Conservation (phyloP, 2,888 invertebrate genomes). For the Phlogophora meticulosa region DNA sequence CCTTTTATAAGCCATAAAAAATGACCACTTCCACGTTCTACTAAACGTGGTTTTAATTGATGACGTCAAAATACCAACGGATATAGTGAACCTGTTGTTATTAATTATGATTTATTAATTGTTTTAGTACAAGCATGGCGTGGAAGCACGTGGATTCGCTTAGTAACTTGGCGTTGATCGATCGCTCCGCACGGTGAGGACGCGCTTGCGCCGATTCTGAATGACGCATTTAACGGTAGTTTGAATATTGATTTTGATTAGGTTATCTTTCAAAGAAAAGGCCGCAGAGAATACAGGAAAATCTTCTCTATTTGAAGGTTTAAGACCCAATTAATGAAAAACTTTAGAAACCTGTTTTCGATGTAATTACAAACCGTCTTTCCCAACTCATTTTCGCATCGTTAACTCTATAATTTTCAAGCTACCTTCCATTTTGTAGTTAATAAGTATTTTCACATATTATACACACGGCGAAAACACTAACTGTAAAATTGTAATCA, state of each 20-base stretch:
- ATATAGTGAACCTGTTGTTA: conserved; percentile 9
- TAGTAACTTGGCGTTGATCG: conserved; percentile 24
- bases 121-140: conserved; percentile 1
- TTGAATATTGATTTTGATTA: too few relatives aligned
- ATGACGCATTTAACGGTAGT: too few relatives aligned
- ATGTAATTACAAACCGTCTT: too few relatives aligned
- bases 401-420: too few relatives aligned
- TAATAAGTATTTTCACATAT: too few relatives aligned
- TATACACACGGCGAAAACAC: background rate
- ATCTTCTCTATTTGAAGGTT: too few relatives aligned
- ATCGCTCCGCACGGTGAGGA: background rate
- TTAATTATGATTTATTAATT: conserved; percentile 31
- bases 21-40: conserved; percentile 11
- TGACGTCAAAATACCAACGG: conserved; percentile 13
- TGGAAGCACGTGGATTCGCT: conserved; percentile 12
- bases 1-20: conserved; percentile 26
- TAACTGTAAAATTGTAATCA: conserved; percentile 9
- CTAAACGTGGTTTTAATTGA: conserved; percentile 3
- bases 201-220: background rate
- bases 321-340: too few relatives aligned
- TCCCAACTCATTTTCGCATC: too few relatives aligned
- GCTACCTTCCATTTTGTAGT: too few relatives aligned
- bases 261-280: too few relatives aligned
- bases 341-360: too few relatives aligned
- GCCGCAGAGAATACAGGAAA: too few relatives aligned